A percentile compares a stretch with the other conserved stretches of the same genome.
These are phyloP conservation scores for Anguilla pacifica DNA, from an alignment of 2,797 vertebrate species.

Conservation along the genomic window DNA sequence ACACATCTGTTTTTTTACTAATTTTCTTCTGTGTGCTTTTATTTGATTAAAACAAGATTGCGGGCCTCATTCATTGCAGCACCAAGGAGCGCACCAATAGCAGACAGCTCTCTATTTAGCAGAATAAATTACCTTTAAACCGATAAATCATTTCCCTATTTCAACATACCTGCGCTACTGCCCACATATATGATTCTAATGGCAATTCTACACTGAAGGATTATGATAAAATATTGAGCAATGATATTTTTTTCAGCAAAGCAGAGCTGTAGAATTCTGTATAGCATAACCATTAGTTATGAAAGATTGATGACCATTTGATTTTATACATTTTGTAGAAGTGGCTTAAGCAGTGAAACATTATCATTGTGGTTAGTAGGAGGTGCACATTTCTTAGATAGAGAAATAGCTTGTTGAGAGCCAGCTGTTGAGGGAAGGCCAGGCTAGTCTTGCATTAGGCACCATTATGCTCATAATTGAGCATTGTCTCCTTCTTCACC, in stretches of 20 bases:
- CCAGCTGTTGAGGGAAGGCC: not conserved
- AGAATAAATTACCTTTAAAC: not conserved
- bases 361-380: not conserved
- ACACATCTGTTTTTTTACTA: not conserved
- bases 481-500: constrained; percentile 15
- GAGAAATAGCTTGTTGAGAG: not conserved
- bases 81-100: not conserved
- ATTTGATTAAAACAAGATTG: not conserved
- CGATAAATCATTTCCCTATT: not conserved
- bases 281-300: not conserved
- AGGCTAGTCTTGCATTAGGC: not conserved
- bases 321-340: not conserved
- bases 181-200: not conserved
- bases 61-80: not conserved
- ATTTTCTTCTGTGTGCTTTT: not conserved
- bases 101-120: not conserved
- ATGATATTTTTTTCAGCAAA: not conserved
- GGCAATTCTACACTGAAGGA: not conserved
- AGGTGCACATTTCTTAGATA: not conserved
- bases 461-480: not conserved
- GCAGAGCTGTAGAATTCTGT: not conserved
- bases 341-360: not conserved
- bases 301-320: not conserved
- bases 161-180: not conserved
- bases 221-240: not conserved